A percentile compares a stretch with the other conserved stretches of the same genome.
Conservation (phyloP, 2,797 vertebrate genomes). For the Amblyraja radiata region DNA sequence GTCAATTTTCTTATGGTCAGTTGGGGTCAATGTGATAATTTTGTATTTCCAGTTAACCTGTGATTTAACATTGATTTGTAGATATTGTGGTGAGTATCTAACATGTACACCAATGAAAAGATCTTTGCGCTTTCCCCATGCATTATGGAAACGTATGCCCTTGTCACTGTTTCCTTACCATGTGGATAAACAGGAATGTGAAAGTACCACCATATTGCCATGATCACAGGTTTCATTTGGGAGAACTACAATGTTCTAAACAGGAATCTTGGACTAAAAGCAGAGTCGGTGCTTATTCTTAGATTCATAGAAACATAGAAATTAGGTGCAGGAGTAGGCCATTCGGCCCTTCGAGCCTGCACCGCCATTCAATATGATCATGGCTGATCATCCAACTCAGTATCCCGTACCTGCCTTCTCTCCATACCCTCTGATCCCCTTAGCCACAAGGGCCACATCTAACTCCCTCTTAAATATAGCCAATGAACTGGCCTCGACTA, state of each 20-base stretch:
- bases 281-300: not conserved
- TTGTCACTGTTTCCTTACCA: not conserved
- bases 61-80: not conserved
- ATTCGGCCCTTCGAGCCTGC: no score
- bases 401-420: no score
- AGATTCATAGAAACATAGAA: no score
- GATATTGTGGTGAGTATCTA: not conserved
- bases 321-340: no score
- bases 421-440: no score
- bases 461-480: no score
- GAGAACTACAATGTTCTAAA: not conserved
- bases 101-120: not conserved
- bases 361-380: no score
- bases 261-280: no score
- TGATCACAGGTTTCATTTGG: not conserved
- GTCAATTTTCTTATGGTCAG: conserved; percentile 78
- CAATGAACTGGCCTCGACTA: no score
- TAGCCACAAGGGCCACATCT: no score
- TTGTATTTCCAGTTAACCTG: not conserved
- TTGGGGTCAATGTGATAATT: conserved; percentile 34
- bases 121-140: not conserved
- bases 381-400: no score
- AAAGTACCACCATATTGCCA: not conserved
- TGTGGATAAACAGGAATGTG: not conserved
- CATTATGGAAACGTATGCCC: not conserved